Evolutionary conservation across 2,888 invertebrate species (phyloP).

Genomic region (Cryptus viduatorius): DNA sequence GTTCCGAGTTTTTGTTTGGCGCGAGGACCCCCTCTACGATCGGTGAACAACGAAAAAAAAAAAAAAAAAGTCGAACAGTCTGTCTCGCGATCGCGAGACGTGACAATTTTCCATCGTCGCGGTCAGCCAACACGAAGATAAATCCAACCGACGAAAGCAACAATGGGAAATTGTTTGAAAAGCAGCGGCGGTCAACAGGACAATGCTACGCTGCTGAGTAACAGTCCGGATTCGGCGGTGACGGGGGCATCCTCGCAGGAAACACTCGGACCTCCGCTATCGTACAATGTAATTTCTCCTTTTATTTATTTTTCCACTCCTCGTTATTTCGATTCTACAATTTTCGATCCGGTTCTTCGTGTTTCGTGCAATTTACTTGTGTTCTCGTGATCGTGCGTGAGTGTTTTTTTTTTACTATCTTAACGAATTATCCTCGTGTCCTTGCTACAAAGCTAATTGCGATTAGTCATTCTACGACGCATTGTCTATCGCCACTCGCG

Average conservation of each 20-base stretch:
- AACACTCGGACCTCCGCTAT: conserved; percentile 86
- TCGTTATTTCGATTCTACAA: background rate
- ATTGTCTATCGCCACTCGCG: background rate
- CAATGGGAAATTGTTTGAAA: conserved; percentile 91
- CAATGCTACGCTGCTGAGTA: conserved; percentile 82
- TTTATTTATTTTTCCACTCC: conserved; percentile 16
- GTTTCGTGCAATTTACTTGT: background rate
- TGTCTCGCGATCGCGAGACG: background rate
- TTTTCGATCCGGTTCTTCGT: background rate
- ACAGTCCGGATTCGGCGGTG: conserved; percentile 80
- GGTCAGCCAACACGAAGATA: background rate
- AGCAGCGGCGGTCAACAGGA: conserved; percentile 84
- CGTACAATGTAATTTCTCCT: conserved; percentile 85
- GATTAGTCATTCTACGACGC: conserved; percentile 27
- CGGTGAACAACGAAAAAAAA: conserved; percentile 8
- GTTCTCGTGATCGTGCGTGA: background rate
- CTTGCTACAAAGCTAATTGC: background rate
- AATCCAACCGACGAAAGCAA: conserved; percentile 13
- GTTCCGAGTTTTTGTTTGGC: background rate
- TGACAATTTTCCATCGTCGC: background rate
- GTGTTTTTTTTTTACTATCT: background rate
- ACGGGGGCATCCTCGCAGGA: conserved; percentile 83
- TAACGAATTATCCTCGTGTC: background rate
- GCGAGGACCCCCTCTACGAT: conserved; percentile 3
- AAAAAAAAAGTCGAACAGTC: background rate